phyloP scores from a whole-genome alignment of 23 tunicate genomes.

The Oikopleura dioica region DNA sequence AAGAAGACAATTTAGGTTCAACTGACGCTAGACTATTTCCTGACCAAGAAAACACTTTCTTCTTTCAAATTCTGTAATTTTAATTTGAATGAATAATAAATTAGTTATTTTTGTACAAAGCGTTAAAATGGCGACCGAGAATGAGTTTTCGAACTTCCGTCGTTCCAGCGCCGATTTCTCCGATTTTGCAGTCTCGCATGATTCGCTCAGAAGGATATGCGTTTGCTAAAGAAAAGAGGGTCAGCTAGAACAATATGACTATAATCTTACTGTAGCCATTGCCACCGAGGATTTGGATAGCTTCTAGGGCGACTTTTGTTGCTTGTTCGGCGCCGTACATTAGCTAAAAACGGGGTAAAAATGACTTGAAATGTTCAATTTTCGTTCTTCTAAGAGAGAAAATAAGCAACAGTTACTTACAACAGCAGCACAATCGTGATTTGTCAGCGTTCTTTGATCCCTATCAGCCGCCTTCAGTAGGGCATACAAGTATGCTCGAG shows the following conservation, averaged over 20 bases:
- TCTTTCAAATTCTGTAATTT: no score
- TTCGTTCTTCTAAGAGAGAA: no score
- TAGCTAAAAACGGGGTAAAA: no score
- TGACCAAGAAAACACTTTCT: no score
- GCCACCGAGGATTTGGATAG: constrained; percentile 26
- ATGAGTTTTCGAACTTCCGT: constrained; percentile 14
- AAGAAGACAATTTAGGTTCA: no score
- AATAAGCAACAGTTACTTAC: no score
- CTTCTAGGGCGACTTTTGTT: constrained; percentile 18
- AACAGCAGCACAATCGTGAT: constrained; percentile 16
- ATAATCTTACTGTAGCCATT: constrained; percentile 26
- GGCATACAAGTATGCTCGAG: constrained; percentile 15
- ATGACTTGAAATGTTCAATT: no score
- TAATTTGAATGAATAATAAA: no score
- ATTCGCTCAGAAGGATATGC: constrained; percentile 19
- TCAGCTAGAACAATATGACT: no score
- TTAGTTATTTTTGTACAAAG: no score
- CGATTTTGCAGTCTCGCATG: constrained; percentile 15
- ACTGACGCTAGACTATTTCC: no score
- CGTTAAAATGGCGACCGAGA: constrained; percentile 17
- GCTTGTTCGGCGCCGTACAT: constrained; percentile 17
- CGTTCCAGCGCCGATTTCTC: constrained; percentile 17
- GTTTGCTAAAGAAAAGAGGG: no score
- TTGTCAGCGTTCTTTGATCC: neutral
- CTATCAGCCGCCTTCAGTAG: constrained; percentile 14